These are phyloP conservation scores for Edolisoma coerulescens DNA, from an alignment of 2,113 vertebrate genomes.

Conservation along the genomic window DNA sequence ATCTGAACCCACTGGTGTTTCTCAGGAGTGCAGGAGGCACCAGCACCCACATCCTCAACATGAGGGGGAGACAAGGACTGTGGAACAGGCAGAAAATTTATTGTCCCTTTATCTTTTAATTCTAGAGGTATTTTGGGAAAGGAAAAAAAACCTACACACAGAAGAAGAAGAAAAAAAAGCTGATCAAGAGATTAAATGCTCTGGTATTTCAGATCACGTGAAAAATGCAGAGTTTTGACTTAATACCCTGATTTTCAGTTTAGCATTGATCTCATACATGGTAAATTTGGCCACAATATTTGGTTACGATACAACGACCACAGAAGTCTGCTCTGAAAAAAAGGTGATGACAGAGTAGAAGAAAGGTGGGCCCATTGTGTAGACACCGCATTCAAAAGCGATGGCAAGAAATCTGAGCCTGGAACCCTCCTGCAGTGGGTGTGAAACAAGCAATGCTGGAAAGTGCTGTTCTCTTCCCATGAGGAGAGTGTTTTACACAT, in stretches of 20 bases:
- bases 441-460: background rate
- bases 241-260: background rate
- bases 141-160: background rate
- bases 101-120: background rate
- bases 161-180: background rate
- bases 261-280: background rate
- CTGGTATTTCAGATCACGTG: background rate
- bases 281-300: background rate
- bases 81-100: background rate
- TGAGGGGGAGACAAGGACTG: background rate
- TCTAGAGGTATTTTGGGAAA: background rate
- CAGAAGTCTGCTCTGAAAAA: background rate
- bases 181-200: slow-evolving; percentile 38
- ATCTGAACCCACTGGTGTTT: background rate
- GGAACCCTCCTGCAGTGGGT: background rate
- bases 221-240: background rate
- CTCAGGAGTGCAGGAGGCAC: accelerated
- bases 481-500: background rate
- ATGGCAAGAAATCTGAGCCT: background rate
- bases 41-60: accelerated
- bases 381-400: background rate
- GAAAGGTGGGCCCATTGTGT: background rate
- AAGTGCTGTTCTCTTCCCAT: background rate
- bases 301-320: background rate
- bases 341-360: background rate